These are phyloP conservation scores for Cygnus olor DNA, from an alignment of 2,797 vertebrate genomes.

Conservation along the genomic window DNA sequence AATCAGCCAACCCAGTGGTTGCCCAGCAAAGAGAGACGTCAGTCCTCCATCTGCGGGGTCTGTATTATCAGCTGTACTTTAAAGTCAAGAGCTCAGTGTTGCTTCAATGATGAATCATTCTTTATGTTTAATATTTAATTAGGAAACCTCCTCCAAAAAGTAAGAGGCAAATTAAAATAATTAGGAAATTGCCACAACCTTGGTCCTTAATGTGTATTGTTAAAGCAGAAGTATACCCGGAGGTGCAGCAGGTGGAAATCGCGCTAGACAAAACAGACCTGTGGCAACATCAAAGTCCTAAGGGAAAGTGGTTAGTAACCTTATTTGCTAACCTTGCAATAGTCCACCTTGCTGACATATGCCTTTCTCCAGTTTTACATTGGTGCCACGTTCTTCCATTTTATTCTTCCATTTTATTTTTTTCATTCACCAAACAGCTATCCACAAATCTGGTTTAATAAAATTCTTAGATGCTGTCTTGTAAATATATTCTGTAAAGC, in stretches of 20 bases:
- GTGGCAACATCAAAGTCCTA: neutral
- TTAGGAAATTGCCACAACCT: neutral
- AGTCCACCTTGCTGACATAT: neutral
- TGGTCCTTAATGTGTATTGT: neutral
- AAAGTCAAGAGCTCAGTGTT: conserved; percentile 3
- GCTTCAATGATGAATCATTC: neutral
- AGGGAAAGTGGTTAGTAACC: neutral
- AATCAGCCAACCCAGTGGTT: neutral
- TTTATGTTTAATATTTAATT: conserved; percentile 23
- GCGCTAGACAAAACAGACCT: neutral
- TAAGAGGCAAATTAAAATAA: conserved; percentile 29
- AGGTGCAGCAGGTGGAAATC: neutral
- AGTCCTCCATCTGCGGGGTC: neutral
- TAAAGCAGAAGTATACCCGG: neutral
- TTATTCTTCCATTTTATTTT: neutral
- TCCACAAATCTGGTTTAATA: neutral
- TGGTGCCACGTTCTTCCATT: neutral
- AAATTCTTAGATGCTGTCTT: neutral
- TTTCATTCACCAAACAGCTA: neutral
- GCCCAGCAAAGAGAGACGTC: neutral
- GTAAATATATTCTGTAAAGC: neutral
- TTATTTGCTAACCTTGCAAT: neutral
- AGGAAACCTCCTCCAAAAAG: conserved; percentile 20
- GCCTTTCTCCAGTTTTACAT: neutral
- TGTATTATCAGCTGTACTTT: conserved; percentile 9